A percentile compares a stretch with the other conserved stretches of the same genome.
Conservation (phyloP, 35 echinoderm and acorn worm species). For the Heliocidaris tuberculata region DNA sequence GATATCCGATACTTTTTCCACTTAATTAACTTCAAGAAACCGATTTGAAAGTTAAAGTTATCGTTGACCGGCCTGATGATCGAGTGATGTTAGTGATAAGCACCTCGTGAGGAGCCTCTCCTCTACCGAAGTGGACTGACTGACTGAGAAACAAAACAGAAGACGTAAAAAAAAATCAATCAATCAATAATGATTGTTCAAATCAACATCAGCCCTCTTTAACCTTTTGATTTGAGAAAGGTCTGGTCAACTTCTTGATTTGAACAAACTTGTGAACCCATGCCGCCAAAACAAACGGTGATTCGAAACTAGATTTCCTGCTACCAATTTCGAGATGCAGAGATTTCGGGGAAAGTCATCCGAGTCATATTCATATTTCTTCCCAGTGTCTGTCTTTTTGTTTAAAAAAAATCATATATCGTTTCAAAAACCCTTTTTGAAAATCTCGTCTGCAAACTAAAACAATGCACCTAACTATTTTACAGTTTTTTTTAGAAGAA, state of each 20-base stretch:
- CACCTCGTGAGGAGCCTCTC: too few species aligned
- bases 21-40: too few species aligned
- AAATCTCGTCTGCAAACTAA: background rate
- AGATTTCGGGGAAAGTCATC: slow-evolving; percentile 6
- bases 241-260: background rate
- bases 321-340: slow-evolving; percentile 14
- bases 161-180: background rate
- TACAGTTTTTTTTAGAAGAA: too few species aligned
- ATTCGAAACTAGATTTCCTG: slow-evolving; percentile 33
- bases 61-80: too few species aligned
- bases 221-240: background rate
- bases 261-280: background rate
- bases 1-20: too few species aligned
- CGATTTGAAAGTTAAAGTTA: too few species aligned
- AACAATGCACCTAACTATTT: background rate
- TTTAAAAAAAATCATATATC: background rate
- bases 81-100: too few species aligned
- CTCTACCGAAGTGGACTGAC: too few species aligned
- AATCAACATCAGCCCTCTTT: background rate
- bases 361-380: background rate
- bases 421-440: background rate
- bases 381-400: background rate
- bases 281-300: background rate
- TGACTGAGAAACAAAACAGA: background rate
- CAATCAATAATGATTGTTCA: background rate